Conservation (phyloP, 2,888 invertebrate genomes). For the Fissipunctia ypsillon region DNA sequence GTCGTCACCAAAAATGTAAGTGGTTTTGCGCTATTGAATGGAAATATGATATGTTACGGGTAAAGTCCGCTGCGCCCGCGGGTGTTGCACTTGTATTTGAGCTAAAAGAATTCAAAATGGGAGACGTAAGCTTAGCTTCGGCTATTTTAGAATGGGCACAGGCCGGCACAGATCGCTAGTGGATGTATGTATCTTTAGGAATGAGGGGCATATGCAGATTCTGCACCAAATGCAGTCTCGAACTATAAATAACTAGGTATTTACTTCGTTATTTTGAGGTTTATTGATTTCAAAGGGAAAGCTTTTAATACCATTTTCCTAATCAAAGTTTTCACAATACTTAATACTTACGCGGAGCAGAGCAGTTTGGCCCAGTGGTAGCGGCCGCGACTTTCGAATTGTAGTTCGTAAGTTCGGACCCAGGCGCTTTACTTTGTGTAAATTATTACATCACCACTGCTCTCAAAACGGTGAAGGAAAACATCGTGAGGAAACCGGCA, state of each 20-base stretch:
- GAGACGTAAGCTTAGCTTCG: not conserved
- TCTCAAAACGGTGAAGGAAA: too few relatives aligned
- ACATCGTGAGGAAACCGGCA: too few relatives aligned
- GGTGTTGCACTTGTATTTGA: not conserved
- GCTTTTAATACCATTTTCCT: not conserved
- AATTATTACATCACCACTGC: too few relatives aligned
- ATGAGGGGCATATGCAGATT: not conserved
- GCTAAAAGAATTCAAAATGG: not conserved
- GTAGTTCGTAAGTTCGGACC: too few relatives aligned
- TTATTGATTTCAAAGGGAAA: not conserved
- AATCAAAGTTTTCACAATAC: not conserved
- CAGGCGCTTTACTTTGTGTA: too few relatives aligned
- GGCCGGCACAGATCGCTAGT: not conserved
- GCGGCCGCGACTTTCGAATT: too few relatives aligned
- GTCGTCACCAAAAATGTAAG: conserved; percentile 19
- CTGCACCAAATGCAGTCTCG: not conserved
- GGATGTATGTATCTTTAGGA: not conserved
- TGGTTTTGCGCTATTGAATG: conserved; percentile 35
- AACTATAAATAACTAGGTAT: not conserved
- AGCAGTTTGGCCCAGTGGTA: too few relatives aligned
- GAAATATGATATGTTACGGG: conserved; percentile 9
- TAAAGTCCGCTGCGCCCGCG: not conserved
- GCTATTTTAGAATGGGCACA: conserved; percentile 13
- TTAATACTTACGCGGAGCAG: too few relatives aligned
- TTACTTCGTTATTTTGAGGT: not conserved